Percentiles rank a stretch among this genome's conserved stretches.
These are phyloP conservation scores for Amblyjoppa fuscipennis DNA, from an alignment of 2,888 invertebrate genomes.

Conservation along the genomic window DNA sequence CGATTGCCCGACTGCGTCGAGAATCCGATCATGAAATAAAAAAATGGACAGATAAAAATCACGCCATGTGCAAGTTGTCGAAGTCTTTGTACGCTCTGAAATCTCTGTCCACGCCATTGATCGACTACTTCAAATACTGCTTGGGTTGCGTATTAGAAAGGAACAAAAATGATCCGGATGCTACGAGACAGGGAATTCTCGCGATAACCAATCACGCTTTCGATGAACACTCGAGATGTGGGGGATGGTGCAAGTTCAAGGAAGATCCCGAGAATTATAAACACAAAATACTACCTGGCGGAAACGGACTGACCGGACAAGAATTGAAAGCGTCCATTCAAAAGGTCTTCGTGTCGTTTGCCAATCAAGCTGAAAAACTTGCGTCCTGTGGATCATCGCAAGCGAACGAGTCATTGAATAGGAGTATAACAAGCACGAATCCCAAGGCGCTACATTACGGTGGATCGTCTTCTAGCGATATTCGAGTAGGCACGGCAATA, in stretches of 20 bases:
- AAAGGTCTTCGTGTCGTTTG: slow-evolving; percentile 60
- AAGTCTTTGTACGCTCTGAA: slow-evolving; percentile 38
- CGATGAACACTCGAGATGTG: slow-evolving; percentile 67
- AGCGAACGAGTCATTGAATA: slow-evolving; percentile 66
- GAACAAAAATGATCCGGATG: slow-evolving; percentile 37
- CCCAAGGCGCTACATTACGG: slow-evolving; percentile 67
- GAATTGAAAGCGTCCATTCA: slow-evolving; percentile 30
- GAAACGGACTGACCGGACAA: slow-evolving; percentile 32
- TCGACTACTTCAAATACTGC: slow-evolving; percentile 44
- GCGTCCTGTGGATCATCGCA: slow-evolving; percentile 67
- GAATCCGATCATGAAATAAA: slow-evolving; percentile 34
- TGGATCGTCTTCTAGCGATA: slow-evolving; percentile 64
- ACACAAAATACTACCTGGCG: slow-evolving; percentile 48
- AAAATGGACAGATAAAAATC: slow-evolving; percentile 59
- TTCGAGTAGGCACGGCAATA: slow-evolving; percentile 61
- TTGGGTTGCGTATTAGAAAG: slow-evolving; percentile 47
- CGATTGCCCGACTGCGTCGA: slow-evolving; percentile 62
- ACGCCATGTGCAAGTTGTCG: slow-evolving; percentile 49
- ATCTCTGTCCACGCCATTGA: slow-evolving; percentile 21
- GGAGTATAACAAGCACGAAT: slow-evolving; percentile 55
- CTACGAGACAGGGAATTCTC: slow-evolving; percentile 22
- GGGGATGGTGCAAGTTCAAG: slow-evolving; percentile 65
- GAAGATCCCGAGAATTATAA: slow-evolving; percentile 14
- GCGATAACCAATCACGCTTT: slow-evolving; percentile 69
- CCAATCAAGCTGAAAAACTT: slow-evolving; percentile 64